Evolutionary conservation across 2,888 invertebrate genomes (phyloP), one percentile per base, ranked within the genome.

Genomic region (Brachylomia viminalis): DNA sequence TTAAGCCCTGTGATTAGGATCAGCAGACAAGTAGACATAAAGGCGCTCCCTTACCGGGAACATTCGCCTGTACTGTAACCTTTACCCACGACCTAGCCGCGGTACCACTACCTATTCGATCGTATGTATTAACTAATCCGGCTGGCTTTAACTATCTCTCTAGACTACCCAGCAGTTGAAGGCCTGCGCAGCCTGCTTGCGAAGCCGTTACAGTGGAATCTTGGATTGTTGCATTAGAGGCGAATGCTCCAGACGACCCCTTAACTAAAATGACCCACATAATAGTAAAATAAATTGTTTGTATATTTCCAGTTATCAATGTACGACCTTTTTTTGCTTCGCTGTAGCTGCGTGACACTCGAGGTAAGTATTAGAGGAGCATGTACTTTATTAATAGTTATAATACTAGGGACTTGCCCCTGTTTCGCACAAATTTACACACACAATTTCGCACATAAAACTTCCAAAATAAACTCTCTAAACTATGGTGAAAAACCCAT

Each of bases 241-340:
- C 15, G 15, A 27, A 27, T 15, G 7, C n/a, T n/a, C n/a, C n/a
- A n/a, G n/a, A n/a, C n/a, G n/a, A n/a, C n/a, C n/a, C n/a, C n/a
- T n/a, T n/a, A n/a, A n/a, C n/a, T n/a, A n/a, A n/a, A n/a, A n/a
- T n/a, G n/a, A n/a, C n/a, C n/a, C n/a, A n/a, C n/a, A n/a, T n/a
- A n/a, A n/a, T n/a, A n/a, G n/a, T n/a, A n/a, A n/a, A n/a, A n/a
- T n/a, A n/a, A n/a, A n/a, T 27, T 56, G n/a, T 54, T 56, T 56
- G 27, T 23, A 23, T 27, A 27, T 27, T 56, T 87, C 20, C 84
- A 90, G 90, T 27, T 90, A 13, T 79, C 87, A 0, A 33, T 90
- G 45, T 85, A 80, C 33, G 86, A 90, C 62, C 27, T 86, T 38
- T 11, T 47, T 0, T 20, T 45, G 0, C 17, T 65, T 30, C 77